A percentile compares a stretch with the other conserved stretches of the same genome.
phyloP scores from a whole-genome alignment of 23 tunicate species.

The Clavelina lepadiformis region DNA sequence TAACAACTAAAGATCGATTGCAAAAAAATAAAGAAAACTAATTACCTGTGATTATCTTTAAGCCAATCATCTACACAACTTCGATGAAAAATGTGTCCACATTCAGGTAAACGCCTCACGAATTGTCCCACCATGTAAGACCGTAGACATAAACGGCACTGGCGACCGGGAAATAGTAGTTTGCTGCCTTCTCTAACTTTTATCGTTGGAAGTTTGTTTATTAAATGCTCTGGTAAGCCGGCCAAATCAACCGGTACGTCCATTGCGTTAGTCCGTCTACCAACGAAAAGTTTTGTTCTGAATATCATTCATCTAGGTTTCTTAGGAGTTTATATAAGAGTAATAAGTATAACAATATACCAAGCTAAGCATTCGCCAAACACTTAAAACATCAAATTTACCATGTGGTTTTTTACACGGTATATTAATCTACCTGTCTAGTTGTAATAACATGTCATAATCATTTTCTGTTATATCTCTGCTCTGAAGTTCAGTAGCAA shows the following conservation, averaged over 20 bases:
- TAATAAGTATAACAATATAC: too few species aligned
- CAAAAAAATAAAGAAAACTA: too few species aligned
- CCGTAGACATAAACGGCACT: slow-evolving; percentile 79
- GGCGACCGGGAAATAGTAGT: slow-evolving; percentile 67
- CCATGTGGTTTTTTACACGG: too few species aligned
- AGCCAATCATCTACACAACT: slow-evolving; percentile 87
- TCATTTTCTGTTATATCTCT: slow-evolving; percentile 80
- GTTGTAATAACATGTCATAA: slow-evolving; percentile 68
- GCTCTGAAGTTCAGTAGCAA: slow-evolving; percentile 42
- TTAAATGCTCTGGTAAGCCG: slow-evolving; percentile 79
- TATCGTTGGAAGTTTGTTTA: slow-evolving; percentile 56
- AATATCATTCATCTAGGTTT: too few species aligned
- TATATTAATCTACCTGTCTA: slow-evolving; percentile 48
- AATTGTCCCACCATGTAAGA: slow-evolving; percentile 47
- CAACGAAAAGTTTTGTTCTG: too few species aligned
- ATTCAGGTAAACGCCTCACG: slow-evolving; percentile 66
- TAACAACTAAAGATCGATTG: too few species aligned
- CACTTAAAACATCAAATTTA: too few species aligned
- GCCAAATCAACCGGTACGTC: slow-evolving; percentile 67
- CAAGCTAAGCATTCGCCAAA: too few species aligned
- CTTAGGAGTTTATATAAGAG: too few species aligned
- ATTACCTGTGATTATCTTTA: slow-evolving; percentile 69
- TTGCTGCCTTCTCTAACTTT: slow-evolving; percentile 42
- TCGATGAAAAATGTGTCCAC: slow-evolving; percentile 80
- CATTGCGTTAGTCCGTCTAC: neutral